Conservation (phyloP, 2,113 vertebrate species). For the Psettodes erumei region DNA sequence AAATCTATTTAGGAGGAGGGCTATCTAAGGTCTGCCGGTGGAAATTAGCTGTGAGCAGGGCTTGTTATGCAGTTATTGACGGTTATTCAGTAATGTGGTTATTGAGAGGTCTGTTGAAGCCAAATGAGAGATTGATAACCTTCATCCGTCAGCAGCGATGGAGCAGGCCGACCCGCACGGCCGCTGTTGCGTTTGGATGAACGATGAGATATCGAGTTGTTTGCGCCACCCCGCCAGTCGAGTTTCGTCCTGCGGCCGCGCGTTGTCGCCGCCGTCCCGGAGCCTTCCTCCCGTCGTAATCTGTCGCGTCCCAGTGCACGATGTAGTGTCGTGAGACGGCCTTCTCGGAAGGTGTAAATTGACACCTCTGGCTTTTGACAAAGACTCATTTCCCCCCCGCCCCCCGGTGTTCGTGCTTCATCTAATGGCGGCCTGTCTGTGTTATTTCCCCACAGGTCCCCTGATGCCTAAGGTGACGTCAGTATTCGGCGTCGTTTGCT, state of each 20-base stretch:
- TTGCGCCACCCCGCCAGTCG: background rate
- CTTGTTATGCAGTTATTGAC: slow-evolving; percentile 54
- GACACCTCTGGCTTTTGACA: slow-evolving; percentile 51
- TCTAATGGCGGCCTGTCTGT: slow-evolving; percentile 15
- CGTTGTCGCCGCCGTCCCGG: background rate
- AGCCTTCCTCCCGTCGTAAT: background rate
- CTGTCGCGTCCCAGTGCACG: background rate
- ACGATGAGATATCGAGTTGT: background rate
- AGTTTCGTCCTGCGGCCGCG: background rate
- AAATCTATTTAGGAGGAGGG: slow-evolving; percentile 69
- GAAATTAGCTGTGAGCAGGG: slow-evolving; percentile 52
- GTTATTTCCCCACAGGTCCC: slow-evolving; percentile 61
- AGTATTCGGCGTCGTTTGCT: slow-evolving; percentile 35
- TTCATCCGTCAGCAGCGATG: slow-evolving; percentile 1
- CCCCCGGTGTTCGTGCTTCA: background rate
- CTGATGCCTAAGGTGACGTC: slow-evolving; percentile 32
- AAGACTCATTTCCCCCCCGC: slow-evolving; percentile 7
- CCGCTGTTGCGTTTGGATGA: background rate
- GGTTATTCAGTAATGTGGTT: slow-evolving; percentile 43
- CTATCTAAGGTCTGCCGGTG: slow-evolving; percentile 45
- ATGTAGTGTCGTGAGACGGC: background rate
- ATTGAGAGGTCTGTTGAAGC: slow-evolving; percentile 30
- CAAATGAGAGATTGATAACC: slow-evolving; percentile 47
- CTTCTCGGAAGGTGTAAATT: slow-evolving; percentile 32
- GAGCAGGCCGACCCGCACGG: background rate